phyloP scores from a whole-genome alignment of 2,888 invertebrate species.

The Euclidia mi region DNA sequence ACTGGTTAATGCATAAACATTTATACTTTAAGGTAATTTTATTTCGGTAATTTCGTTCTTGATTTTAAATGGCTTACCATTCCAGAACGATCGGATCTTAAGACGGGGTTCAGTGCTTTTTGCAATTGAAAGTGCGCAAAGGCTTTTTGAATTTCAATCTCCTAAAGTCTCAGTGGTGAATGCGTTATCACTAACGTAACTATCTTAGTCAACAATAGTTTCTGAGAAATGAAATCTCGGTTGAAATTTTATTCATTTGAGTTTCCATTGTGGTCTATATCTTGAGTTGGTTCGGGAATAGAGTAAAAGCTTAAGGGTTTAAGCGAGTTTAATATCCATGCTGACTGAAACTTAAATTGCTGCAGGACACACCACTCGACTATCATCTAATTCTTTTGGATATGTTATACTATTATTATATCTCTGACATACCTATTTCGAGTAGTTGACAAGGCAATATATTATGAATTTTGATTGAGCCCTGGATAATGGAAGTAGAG shows the following conservation, averaged over 20 bases:
- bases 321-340: slow-evolving; percentile 18
- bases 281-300: slow-evolving; percentile 14
- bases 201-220: slow-evolving; percentile 12
- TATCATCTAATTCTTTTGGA: slow-evolving; percentile 12
- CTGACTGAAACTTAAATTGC: slow-evolving; percentile 8
- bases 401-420: neutral
- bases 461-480: neutral
- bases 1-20: neutral
- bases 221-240: slow-evolving; percentile 17
- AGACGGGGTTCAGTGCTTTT: slow-evolving; percentile 50
- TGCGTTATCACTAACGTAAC: slow-evolving; percentile 44
- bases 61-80: slow-evolving; percentile 40
- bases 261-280: slow-evolving; percentile 1
- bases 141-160: slow-evolving; percentile 67
- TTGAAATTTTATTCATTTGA: slow-evolving; percentile 9
- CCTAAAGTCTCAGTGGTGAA: slow-evolving; percentile 56
- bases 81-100: slow-evolving; percentile 47
- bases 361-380: slow-evolving; percentile 2
- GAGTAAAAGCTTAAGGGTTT: slow-evolving; percentile 10
- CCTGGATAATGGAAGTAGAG: neutral
- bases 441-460: no score
- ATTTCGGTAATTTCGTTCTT: slow-evolving; percentile 48
- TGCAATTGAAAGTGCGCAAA: slow-evolving; percentile 58
- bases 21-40: slow-evolving; percentile 38
- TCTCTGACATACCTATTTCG: neutral